Base-by-base conservation (phyloP, 2,888 invertebrate species). In the Pristionchus japonicus region DNA sequence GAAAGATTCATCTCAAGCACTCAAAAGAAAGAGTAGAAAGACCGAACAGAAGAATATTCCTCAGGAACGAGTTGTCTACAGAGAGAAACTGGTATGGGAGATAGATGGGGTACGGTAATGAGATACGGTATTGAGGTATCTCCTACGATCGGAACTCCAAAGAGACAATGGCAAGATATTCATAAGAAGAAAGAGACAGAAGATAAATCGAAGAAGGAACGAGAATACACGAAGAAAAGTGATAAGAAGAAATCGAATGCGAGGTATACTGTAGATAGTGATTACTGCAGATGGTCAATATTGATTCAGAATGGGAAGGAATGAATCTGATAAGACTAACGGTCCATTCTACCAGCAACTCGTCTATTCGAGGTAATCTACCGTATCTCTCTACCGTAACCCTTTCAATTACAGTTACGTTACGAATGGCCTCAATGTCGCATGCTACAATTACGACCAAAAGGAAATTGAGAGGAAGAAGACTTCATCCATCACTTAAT, bases 131-230 rank as follows among this genome's bases (percentile, higher is more conserved):
- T 67, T 77, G 43, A 77, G 77, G 27, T 77, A 9, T 43, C 40
- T 40, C 77, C 77, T 27, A 77, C 77, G 23, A 77, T 77, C n/a
- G 77, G 77, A 77, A 77, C 77, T 47, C 77, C 77, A 13, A 77
- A 77, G n/a, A 23, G 77, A 27, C 11, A 77, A 34, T 77, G 77
- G 77, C 20, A 47, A 34, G 43, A 77, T 77, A 15, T 47, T 23
- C 77, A 70, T 37, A 70, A 37, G 34, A 77, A 77, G 43, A 77
- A 23, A 47, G 77, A 77, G 11, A n/a, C n/a, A n/a, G 77, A 47
- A 47, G 77, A 77, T 43, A n/a, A 77, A 47, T 77, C 77, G 27
- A 77, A 77, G 77, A 77, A 77, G 13, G 77, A 77, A 47, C 40
- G 77, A 77, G 77, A 77, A 77, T 9, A 13, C 0, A 77, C 31